Base-by-base conservation (phyloP, 2,888 invertebrate genomes). In the Phyto melanocephala region DNA sequence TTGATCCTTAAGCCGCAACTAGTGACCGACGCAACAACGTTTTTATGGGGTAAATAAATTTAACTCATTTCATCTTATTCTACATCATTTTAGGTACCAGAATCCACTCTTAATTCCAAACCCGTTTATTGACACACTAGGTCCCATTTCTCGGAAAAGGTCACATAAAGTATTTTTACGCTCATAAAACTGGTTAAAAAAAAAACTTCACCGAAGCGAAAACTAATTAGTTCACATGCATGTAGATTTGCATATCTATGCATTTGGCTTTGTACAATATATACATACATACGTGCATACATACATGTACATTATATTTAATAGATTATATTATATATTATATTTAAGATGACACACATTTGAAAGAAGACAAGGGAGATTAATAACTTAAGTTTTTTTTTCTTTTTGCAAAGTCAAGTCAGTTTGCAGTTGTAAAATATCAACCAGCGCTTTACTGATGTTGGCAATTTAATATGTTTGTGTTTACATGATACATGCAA, bases 341-440 rank as follows among this genome's bases (percentile, higher is more conserved):
- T n/a, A 75, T 75, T 78, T 79, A 79, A 82, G 75, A 71, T 79
- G 82, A 70, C 82, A 82, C 70, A 82, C 79, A 82, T 79, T 82
- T 60, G 60, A 72, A 67, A 65, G 15, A 13, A 15, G 71, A 65
- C 3, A 5, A 5, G n/a, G 63, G 37, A 58, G 71, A 72, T 63
- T 35, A 70, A 70, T 62, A 42, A 52, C 35, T 33, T 40, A 42
- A 20, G 37, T 35, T 42, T 24, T 63, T 10, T 13, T 15, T 70
- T 45, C 1, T 22, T 17, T 17, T 47, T 28, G 65, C 71, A 79
- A 79, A 79, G 72, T 72, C 78, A 78, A 78, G 78, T 58, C 65
- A 65, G 47, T 50, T 72, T 79, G 72, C 60, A 67, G 28, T 42
- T 72, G 65, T 72, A 47, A 72, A 79, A 72, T 79, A 72, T 60